These are phyloP conservation scores for Riptortus pedestris DNA, from an alignment of 1,140 invertebrate genomes.

Conservation along the genomic window DNA sequence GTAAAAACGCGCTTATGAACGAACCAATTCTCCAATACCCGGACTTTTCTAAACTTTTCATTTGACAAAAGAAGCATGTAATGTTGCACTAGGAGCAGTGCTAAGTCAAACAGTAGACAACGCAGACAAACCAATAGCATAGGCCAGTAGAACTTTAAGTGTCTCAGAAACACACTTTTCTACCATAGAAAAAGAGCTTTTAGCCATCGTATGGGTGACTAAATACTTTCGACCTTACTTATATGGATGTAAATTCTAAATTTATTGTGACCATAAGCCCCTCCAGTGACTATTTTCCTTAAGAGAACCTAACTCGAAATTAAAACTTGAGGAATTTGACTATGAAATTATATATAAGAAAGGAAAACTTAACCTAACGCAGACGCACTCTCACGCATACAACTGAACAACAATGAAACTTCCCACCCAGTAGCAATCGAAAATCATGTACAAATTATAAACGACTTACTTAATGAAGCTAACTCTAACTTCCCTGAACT, in stretches of 20 bases:
- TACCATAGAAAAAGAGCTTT: conserved; percentile 37
- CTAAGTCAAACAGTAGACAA: conserved; percentile 33
- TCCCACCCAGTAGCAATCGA: no score
- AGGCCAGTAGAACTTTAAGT: conserved; percentile 37
- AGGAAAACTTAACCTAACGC: no score
- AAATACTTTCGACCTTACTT: conserved; percentile 36
- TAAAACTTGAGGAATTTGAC: conserved; percentile 15
- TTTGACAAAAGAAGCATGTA: conserved; percentile 31
- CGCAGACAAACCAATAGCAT: conserved; percentile 34
- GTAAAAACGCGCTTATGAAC: not conserved
- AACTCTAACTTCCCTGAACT: no score
- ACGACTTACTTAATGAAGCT: no score
- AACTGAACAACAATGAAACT: no score
- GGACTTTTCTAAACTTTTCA: conserved; percentile 31
- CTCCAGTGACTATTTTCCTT: not conserved
- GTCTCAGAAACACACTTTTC: conserved; percentile 39
- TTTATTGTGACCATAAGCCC: conserved; percentile 4
- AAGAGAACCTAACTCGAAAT: conserved; percentile 6
- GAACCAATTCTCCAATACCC: conserved; percentile 29
- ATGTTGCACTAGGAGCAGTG: conserved; percentile 29
- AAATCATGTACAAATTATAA: no score
- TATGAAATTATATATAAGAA: conserved; percentile 20
- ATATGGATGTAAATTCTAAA: conserved; percentile 11
- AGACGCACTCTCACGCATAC: no score
- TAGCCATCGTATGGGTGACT: conserved; percentile 38